These are phyloP conservation scores for Labeo rohita DNA, from an alignment of 2,113 vertebrate genomes.

Conservation along the genomic window DNA sequence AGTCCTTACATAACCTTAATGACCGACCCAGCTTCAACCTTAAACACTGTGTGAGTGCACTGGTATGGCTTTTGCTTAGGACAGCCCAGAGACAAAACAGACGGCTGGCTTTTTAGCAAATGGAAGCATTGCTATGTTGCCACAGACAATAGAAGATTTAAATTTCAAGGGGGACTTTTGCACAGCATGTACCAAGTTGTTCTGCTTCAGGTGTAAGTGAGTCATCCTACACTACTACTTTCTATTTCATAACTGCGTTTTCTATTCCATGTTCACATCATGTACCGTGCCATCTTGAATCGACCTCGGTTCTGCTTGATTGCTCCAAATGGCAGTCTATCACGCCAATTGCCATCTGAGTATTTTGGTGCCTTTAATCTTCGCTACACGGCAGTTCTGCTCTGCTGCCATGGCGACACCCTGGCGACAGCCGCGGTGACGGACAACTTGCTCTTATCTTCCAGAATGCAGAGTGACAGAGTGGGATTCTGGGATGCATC, in stretches of 20 bases:
- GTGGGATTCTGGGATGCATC: slow-evolving; percentile 31
- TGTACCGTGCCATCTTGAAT: background rate
- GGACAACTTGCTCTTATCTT: slow-evolving; percentile 52
- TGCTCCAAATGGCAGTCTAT: background rate
- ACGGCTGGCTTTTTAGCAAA: slow-evolving; percentile 31
- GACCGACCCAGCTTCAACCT: background rate
- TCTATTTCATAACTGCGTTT: background rate
- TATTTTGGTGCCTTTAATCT: slow-evolving; percentile 25
- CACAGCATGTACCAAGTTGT: background rate
- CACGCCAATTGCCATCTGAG: background rate
- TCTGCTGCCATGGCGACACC: slow-evolving; percentile 54
- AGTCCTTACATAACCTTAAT: slow-evolving; percentile 37
- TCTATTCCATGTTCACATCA: background rate
- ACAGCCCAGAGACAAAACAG: background rate
- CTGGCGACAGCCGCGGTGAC: slow-evolving; percentile 23
- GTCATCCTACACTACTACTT: background rate
- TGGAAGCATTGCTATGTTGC: background rate
- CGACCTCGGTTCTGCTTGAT: background rate
- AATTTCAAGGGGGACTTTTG: background rate
- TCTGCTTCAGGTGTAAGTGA: background rate
- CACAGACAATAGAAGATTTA: background rate
- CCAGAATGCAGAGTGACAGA: slow-evolving; percentile 45
- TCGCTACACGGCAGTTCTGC: slow-evolving; percentile 34
- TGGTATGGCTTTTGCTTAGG: slow-evolving; percentile 1
- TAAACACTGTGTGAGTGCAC: slow-evolving; percentile 11